Conservation (phyloP, 2,888 invertebrate species). For the Chymomyza fuscimana region DNA sequence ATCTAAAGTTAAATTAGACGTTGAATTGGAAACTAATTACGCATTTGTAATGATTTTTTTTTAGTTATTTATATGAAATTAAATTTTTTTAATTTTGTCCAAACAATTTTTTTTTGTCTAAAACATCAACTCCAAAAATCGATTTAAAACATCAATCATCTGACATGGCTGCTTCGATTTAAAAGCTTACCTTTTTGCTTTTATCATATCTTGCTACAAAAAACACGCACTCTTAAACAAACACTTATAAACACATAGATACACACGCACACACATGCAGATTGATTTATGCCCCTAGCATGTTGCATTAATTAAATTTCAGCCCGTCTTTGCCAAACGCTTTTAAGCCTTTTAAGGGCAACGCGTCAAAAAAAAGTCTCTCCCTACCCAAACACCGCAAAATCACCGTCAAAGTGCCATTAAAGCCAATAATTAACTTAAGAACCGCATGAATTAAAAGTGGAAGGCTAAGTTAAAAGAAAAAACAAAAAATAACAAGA, state of each 20-base stretch:
- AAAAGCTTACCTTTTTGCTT: no score
- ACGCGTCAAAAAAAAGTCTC: conserved; percentile 5
- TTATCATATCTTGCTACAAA: background rate
- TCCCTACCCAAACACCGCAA: background rate
- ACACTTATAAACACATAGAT: background rate
- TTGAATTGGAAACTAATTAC: no score
- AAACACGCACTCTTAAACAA: background rate
- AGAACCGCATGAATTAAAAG: conserved; percentile 49
- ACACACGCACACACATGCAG: background rate
- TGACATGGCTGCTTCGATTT: no score
- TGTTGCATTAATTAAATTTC: conserved; percentile 38
- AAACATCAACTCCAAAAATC: no score
- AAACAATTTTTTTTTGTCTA: no score
- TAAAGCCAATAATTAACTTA: conserved; percentile 57
- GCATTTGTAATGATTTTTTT: no score
- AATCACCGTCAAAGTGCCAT: conserved; percentile 41
- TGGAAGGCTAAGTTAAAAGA: conserved; percentile 27
- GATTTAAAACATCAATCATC: no score
- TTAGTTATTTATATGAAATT: no score
- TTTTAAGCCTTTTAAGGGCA: conserved; percentile 15
- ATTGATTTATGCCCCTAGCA: conserved; percentile 4
- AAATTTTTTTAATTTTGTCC: no score
- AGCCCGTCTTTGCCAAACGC: conserved; percentile 5
- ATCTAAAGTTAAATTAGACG: no score
- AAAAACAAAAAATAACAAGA: conserved; percentile 7